Evolutionary conservation across 2,888 invertebrate genomes (phyloP).

Genomic region (Oligia strigilis): DNA sequence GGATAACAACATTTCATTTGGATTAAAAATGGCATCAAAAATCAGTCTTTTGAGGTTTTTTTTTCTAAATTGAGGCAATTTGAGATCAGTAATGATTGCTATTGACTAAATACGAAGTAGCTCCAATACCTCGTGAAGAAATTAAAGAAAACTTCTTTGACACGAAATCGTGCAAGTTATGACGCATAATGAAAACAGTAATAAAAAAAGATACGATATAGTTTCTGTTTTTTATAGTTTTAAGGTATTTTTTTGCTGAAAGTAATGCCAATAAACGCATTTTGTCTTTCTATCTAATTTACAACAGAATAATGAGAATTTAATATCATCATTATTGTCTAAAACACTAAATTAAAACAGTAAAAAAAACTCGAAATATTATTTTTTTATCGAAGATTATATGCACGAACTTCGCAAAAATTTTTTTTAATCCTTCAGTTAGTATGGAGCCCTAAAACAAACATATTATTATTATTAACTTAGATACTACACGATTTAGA

Average conservation of each 20-base stretch:
- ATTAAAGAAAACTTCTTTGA: slow-evolving; percentile 23
- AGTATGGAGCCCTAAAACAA: slow-evolving; percentile 22
- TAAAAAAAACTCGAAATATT: too few species aligned
- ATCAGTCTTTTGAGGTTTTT: slow-evolving; percentile 70
- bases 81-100: slow-evolving; percentile 68
- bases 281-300: not conserved
- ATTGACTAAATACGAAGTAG: slow-evolving; percentile 55
- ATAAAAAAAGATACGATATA: not conserved
- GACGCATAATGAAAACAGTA: not conserved
- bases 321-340: not conserved
- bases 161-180: not conserved
- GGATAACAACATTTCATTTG: slow-evolving; percentile 56
- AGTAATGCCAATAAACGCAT: not conserved
- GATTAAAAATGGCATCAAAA: slow-evolving; percentile 68
- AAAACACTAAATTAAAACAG: not conserved
- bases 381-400: too few species aligned
- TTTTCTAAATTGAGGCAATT: slow-evolving; percentile 63
- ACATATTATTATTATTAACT: slow-evolving; percentile 36
- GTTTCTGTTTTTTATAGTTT: not conserved
- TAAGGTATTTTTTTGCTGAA: not conserved
- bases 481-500: slow-evolving; percentile 33
- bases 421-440: slow-evolving; percentile 6
- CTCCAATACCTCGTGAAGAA: slow-evolving; percentile 3
- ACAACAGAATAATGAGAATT: not conserved
- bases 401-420: not conserved